Evolutionary conservation across 2,113 vertebrate species (phyloP).

Genomic region (Clupea harengus): DNA sequence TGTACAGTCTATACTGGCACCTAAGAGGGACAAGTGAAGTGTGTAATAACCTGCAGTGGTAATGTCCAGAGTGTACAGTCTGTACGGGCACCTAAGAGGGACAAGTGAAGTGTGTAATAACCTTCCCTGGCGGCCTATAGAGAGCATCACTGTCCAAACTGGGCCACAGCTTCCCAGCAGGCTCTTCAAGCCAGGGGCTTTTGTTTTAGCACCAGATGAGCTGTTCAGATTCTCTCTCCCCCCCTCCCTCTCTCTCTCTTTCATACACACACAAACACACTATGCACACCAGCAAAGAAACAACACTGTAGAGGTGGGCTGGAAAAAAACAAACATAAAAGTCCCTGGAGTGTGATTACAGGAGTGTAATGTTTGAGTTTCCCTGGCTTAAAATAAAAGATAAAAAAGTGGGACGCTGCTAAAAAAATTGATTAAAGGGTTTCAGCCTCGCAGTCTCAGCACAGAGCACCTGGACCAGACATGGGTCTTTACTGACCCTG

Average conservation of each 20-base stretch:
- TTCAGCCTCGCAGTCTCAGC: neutral
- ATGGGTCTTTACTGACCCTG: neutral
- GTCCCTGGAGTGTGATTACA: constrained; percentile 70
- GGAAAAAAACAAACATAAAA: neutral
- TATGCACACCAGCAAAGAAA: too few relatives aligned
- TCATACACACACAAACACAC: neutral
- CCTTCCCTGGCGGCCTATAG: neutral
- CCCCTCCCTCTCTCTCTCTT: neutral
- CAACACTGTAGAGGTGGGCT: neutral
- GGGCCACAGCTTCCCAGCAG: constrained; percentile 35
- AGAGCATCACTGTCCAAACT: constrained; percentile 16
- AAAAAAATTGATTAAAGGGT: neutral
- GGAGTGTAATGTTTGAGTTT: neutral
- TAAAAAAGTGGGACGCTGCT: neutral
- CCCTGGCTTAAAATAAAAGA: neutral
- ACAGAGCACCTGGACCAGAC: neutral
- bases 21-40: neutral
- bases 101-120: neutral
- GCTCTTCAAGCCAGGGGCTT: constrained; percentile 6
- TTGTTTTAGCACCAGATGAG: neutral
- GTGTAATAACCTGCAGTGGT: neutral
- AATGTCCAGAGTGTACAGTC: neutral
- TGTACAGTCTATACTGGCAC: neutral
- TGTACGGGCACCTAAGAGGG: neutral
- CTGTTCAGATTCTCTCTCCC: too few relatives aligned